A percentile compares a stretch with the other conserved stretches of the same genome.
These are phyloP conservation scores for Magallana ariakensis DNA, from an alignment of 1,140 invertebrate genomes.

Conservation along the genomic window DNA sequence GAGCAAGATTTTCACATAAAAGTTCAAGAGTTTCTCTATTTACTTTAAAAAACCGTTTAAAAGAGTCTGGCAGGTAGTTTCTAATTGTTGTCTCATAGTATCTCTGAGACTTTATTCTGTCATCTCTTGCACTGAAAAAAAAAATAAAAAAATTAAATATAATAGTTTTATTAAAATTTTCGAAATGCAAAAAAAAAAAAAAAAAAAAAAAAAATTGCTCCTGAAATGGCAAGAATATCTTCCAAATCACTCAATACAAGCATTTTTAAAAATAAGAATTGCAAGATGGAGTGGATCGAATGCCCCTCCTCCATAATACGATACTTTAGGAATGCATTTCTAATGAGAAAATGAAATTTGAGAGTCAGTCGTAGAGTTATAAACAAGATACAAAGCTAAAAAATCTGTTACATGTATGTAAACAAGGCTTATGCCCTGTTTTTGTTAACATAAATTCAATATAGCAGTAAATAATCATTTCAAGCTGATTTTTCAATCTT, in stretches of 20 bases:
- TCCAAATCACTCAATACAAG: neutral
- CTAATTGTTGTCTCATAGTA: constrained; percentile 10
- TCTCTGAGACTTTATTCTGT: neutral
- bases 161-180: too few relatives aligned
- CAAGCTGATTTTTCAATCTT: neutral
- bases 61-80: constrained; percentile 12
- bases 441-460: neutral
- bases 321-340: too few relatives aligned
- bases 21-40: constrained; percentile 13
- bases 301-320: too few relatives aligned
- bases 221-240: neutral
- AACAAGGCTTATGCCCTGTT: neutral
- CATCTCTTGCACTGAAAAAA: constrained; percentile 20
- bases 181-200: too few relatives aligned
- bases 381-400: too few relatives aligned
- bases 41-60: constrained; percentile 36
- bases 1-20: neutral
- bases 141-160: too few relatives aligned
- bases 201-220: neutral
- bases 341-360: too few relatives aligned
- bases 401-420: neutral
- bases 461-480: too few relatives aligned
- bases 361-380: too few relatives aligned
- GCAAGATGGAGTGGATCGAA: too few relatives aligned
- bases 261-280: too few relatives aligned